Evolutionary conservation across 1,140 invertebrate species (phyloP), one percentile per base, ranked within the genome.

Genomic region (Drosophila sechellia): DNA sequence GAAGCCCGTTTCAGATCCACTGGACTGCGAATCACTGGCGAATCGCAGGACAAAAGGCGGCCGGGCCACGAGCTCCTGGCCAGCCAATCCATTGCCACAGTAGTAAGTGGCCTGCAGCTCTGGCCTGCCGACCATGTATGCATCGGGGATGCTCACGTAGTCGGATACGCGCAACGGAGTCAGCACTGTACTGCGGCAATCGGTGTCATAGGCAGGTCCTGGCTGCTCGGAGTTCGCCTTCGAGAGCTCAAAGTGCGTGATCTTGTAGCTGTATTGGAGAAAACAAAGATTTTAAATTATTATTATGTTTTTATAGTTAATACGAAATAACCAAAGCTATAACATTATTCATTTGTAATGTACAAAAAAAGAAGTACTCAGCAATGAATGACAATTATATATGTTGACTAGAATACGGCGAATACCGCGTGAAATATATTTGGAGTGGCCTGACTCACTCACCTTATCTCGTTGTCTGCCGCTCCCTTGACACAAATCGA

Each of bases 1-100:
- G 39, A 89, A 89, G 20, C 84, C 84, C 25, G 85, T 84, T 56
- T 90, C 85, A 27, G 42, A 22, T 34, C 58, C 85, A 55, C 65
- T 84, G n/a, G 84, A 64, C 77, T 80, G 85, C 6, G 73, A 69
- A 71, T 89, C 84, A 46, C 85, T 90, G 64, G 84, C 73, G 35
- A 89, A 90, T 20, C 79, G 43, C 39, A 89, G 70, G 45, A 85
- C 69, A 37, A 89, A 89, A 22, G 84, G 84, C 12, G 85, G 68
- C 22, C 73, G 79, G 20, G 79, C 80, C 20, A 70, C 57, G 11
- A 90, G 27, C 25, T 66, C 59, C 45, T 40, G 65, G 12, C 79
- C 85, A 4, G 45, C 35, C 5, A 81, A 52, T 8, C 65, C 69
- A 39, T 48, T 80, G 64, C 84, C 84, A 40, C 84, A 89, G 45